phyloP scores from a whole-genome alignment of 2,888 invertebrate genomes.

The Tetramorium bicarinatum region DNA sequence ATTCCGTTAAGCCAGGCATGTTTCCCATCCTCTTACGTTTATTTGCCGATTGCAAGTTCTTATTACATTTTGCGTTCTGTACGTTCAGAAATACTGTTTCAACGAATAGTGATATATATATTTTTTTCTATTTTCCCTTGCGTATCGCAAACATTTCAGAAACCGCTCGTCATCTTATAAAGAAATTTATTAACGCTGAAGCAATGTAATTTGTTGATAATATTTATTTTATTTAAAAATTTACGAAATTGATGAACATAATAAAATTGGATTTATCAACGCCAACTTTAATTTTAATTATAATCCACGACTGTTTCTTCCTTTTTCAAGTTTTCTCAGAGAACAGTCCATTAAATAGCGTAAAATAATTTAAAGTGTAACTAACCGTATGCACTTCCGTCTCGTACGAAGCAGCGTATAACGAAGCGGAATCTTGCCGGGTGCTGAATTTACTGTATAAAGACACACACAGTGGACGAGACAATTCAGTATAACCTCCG shows the following conservation, averaged over 20 bases:
- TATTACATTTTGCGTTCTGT: background rate
- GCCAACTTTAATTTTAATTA: background rate
- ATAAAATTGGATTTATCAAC: background rate
- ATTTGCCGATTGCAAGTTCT: slow-evolving; percentile 27
- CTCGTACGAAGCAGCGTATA: slow-evolving; percentile 24
- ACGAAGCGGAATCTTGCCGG: slow-evolving; percentile 46
- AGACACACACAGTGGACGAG: slow-evolving; percentile 38
- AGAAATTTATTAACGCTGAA: background rate
- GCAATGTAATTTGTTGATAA: background rate
- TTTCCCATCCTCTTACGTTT: slow-evolving; percentile 23
- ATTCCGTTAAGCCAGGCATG: slow-evolving; percentile 28
- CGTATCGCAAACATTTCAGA: background rate
- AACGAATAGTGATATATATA: background rate
- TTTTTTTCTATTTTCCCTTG: background rate
- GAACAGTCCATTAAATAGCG: background rate
- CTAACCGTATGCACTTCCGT: slow-evolving; percentile 51
- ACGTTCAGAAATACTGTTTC: background rate
- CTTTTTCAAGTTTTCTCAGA: background rate
- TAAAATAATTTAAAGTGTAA: slow-evolving; percentile 43
- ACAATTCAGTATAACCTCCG: slow-evolving; percentile 48
- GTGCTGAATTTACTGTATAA: slow-evolving; percentile 26
- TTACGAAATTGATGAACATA: background rate
- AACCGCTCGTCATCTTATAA: background rate
- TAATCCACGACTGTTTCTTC: background rate
- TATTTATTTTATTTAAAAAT: background rate